Evolutionary conservation across 2,113 vertebrate species (phyloP).

Genomic region (Sinocyclocheilus maitianheensis): DNA sequence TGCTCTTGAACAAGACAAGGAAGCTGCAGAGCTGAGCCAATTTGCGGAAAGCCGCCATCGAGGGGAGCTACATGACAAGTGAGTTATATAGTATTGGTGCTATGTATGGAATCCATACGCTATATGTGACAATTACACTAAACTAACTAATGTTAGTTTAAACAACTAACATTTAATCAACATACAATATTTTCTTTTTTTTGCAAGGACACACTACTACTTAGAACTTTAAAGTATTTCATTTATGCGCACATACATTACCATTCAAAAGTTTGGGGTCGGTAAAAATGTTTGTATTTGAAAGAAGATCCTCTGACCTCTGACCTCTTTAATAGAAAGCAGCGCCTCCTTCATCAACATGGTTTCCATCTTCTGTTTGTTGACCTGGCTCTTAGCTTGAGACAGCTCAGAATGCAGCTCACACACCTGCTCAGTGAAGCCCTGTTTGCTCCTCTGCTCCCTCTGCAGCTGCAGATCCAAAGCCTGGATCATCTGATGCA

Average conservation of each 20-base stretch:
- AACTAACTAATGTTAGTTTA: background rate
- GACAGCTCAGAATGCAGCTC: slow-evolving; percentile 57
- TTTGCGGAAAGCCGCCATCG: slow-evolving; percentile 63
- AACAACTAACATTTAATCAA: background rate
- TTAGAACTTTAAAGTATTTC: background rate
- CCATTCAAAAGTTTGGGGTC: background rate
- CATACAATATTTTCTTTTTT: background rate
- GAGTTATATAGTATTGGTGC: slow-evolving; percentile 41
- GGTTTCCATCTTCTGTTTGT: slow-evolving; percentile 62
- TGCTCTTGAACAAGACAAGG: slow-evolving; percentile 65
- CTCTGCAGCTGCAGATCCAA: slow-evolving; percentile 61
- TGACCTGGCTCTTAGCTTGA: slow-evolving; percentile 51
- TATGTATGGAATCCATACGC: background rate
- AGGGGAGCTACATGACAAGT: slow-evolving; percentile 73
- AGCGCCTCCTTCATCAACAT: slow-evolving; percentile 62
- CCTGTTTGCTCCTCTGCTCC: slow-evolving; percentile 49
- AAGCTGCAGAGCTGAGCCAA: slow-evolving; percentile 55
- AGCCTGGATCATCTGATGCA: slow-evolving; percentile 61
- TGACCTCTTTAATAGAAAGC: slow-evolving; percentile 60
- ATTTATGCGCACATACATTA: background rate
- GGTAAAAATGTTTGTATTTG: background rate
- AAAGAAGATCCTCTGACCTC: background rate
- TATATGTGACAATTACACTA: background rate
- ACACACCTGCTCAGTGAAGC: slow-evolving; percentile 61
- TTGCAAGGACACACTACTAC: background rate